A percentile compares a stretch with the other conserved stretches of the same genome.
These are phyloP conservation scores for Scolanthus callimorphus DNA, from an alignment of 92 coral and sea anemone species.

Conservation along the genomic window DNA sequence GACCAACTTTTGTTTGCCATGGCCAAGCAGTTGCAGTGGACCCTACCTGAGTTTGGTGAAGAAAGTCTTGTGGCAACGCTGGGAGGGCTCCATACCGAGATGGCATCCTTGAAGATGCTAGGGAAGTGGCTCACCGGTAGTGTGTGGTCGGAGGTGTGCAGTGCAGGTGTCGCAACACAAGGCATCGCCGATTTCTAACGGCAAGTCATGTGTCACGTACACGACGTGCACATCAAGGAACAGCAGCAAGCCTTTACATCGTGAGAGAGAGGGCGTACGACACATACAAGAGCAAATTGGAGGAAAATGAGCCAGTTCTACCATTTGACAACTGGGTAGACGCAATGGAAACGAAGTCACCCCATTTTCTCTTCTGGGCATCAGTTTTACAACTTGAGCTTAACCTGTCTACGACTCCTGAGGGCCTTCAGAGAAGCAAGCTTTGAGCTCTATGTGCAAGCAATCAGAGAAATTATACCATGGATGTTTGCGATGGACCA, in stretches of 20 bases:
- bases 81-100: no score
- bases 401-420: slow-evolving; percentile 8
- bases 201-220: no score
- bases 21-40: no score
- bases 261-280: no score
- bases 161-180: slow-evolving; percentile 25
- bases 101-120: not conserved
- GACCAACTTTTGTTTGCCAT: no score
- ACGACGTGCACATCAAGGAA: no score
- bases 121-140: slow-evolving; percentile 20
- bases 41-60: slow-evolving; percentile 21
- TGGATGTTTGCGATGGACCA: no score
- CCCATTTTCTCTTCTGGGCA: slow-evolving; percentile 29
- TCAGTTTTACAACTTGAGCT: slow-evolving; percentile 23
- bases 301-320: slow-evolving; percentile 2
- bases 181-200: no score
- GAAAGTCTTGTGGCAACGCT: no score
- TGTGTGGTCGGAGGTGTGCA: slow-evolving; percentile 19
- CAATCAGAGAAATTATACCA: no score
- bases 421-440: slow-evolving; percentile 21
- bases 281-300: slow-evolving; percentile 4
- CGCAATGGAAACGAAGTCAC: slow-evolving; percentile 19
- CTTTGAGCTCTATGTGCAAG: slow-evolving; percentile 24
- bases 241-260: no score
- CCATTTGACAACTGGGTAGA: slow-evolving; percentile 1